Conservation (phyloP, 1,140 invertebrate genomes). For the Ceratosolen fusciceps region DNA sequence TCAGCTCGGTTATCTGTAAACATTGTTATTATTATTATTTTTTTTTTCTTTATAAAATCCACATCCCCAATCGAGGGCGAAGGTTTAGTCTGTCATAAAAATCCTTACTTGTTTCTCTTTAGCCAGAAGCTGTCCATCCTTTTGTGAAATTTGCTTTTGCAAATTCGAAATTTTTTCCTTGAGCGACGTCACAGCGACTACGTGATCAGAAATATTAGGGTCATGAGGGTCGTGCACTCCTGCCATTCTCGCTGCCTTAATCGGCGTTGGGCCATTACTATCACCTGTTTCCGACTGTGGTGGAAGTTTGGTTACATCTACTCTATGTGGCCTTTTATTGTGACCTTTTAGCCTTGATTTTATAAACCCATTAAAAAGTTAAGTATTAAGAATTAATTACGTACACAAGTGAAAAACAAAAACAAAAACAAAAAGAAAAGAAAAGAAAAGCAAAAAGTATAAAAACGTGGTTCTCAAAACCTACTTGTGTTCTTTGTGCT, state of each 20-base stretch:
- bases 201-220: conserved; percentile 91
- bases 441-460: too few relatives aligned
- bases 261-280: conserved; percentile 66
- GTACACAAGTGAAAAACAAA: too few relatives aligned
- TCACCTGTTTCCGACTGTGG: conserved; percentile 65
- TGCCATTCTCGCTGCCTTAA: conserved; percentile 70
- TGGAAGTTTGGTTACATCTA: conserved; percentile 79
- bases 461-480: conserved; percentile 69
- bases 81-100: too few relatives aligned
- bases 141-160: conserved; percentile 89
- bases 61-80: too few relatives aligned
- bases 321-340: conserved; percentile 81
- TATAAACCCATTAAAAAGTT: neutral
- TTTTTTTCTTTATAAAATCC: too few relatives aligned
- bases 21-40: too few relatives aligned
- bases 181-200: conserved; percentile 93
- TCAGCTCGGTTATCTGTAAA: conserved; percentile 90
- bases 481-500: conserved; percentile 77
- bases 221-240: conserved; percentile 73
- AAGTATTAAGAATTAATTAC: too few relatives aligned
- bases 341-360: conserved; percentile 75
- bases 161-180: conserved; percentile 93
- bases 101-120: conserved; percentile 92
- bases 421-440: too few relatives aligned
- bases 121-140: conserved; percentile 87